Conservation (phyloP, 2,113 vertebrate species). For the Tachysurus fulvidraco region DNA sequence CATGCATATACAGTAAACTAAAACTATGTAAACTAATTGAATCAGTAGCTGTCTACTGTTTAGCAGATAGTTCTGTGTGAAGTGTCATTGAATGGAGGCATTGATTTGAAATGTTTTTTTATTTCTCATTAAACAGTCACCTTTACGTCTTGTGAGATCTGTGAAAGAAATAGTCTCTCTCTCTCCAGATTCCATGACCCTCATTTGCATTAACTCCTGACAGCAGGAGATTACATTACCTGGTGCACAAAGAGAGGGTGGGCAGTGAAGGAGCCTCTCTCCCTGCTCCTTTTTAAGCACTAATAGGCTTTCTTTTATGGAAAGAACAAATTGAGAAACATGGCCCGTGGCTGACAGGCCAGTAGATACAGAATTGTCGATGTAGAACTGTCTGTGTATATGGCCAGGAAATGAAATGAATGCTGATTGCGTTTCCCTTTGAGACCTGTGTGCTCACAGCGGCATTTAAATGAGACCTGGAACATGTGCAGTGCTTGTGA, state of each 20-base stretch:
- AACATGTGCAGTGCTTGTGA: slow-evolving; percentile 4
- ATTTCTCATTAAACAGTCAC: slow-evolving; percentile 51
- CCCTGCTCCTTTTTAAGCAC: slow-evolving; percentile 43
- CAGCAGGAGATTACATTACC: slow-evolving; percentile 51
- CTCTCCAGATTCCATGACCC: not conserved
- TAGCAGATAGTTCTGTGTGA: slow-evolving; percentile 7
- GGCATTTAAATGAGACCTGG: slow-evolving; percentile 43
- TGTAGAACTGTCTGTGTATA: slow-evolving; percentile 11
- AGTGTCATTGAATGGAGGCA: slow-evolving; percentile 28
- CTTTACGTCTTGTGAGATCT: slow-evolving; percentile 48
- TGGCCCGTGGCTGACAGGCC: slow-evolving; percentile 40
- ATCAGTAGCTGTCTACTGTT: slow-evolving; percentile 15
- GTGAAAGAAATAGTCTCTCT: slow-evolving; percentile 30
- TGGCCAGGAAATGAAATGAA: slow-evolving; percentile 33
- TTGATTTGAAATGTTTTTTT: slow-evolving; percentile 32
- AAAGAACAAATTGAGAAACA: slow-evolving; percentile 53
- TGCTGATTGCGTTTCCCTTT: slow-evolving; percentile 39
- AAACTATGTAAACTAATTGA: slow-evolving; percentile 17
- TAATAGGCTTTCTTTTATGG: slow-evolving; percentile 52
- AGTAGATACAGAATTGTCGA: slow-evolving; percentile 31
- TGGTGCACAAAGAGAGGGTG: slow-evolving; percentile 44
- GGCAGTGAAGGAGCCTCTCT: slow-evolving; percentile 17
- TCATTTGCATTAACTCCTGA: slow-evolving; percentile 52
- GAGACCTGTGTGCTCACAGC: slow-evolving; percentile 4
- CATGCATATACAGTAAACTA: not conserved